Conservation (phyloP, 1,140 invertebrate genomes). For the Hypsibius dujardini region DNA sequence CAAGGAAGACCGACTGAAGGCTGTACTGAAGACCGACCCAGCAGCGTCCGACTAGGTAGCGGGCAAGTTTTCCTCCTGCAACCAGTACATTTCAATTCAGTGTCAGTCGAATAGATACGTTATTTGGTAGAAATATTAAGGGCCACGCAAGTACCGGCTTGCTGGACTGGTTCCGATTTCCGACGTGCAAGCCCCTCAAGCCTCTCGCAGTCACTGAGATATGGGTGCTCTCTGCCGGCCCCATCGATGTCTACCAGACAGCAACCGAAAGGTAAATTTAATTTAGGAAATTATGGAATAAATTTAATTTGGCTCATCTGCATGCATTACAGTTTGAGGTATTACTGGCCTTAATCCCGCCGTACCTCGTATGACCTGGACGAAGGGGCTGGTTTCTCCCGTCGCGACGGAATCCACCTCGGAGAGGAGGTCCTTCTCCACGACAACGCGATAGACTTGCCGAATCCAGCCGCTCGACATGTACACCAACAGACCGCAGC, state of each 20-base stretch:
- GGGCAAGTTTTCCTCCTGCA: not conserved
- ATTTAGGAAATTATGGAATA: too few species aligned
- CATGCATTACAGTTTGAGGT: too few species aligned
- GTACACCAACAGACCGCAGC: slow-evolving; percentile 10
- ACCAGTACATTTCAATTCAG: too few species aligned
- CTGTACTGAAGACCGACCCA: not conserved
- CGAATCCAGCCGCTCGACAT: slow-evolving; percentile 6
- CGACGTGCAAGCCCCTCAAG: not conserved
- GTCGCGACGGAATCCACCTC: not conserved
- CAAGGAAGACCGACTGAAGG: not conserved
- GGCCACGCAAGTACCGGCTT: too few species aligned
- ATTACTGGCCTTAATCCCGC: too few species aligned
- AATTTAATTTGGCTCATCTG: too few species aligned
- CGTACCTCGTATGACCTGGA: not conserved
- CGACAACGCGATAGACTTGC: not conserved
- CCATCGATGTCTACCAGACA: not conserved
- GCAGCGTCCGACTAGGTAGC: not conserved
- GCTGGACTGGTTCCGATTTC: not conserved
- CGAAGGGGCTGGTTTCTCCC: not conserved
- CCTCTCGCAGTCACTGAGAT: not conserved
- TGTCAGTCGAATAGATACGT: too few species aligned
- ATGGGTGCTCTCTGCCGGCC: not conserved
- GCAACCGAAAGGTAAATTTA: too few species aligned
- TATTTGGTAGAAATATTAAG: too few species aligned
- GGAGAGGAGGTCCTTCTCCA: not conserved